Percentiles rank a stretch among this genome's conserved stretches.
phyloP scores from a whole-genome alignment of 2,797 vertebrate species.

The Mormyrops boulengeri region DNA sequence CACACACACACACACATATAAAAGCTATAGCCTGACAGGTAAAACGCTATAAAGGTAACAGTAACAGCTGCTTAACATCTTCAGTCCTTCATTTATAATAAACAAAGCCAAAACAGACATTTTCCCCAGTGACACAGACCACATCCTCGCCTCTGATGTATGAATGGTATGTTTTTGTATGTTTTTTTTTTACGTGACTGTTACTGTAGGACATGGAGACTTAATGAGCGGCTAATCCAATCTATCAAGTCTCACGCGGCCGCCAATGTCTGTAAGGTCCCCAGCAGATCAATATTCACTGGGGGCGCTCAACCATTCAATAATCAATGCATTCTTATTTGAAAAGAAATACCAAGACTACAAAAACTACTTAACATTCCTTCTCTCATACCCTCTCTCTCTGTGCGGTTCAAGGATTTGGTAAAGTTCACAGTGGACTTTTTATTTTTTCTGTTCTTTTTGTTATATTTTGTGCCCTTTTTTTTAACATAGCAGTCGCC shows the following conservation, averaged over 20 bases:
- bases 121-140: background rate
- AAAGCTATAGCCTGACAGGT: background rate
- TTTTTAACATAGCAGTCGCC: background rate
- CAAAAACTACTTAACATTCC: constrained; percentile 39
- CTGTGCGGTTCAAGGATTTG: constrained; percentile 4
- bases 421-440: constrained; percentile 8
- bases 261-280: constrained; percentile 13
- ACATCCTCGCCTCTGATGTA: background rate
- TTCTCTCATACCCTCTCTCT: background rate
- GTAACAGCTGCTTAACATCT: background rate
- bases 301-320: constrained; percentile 57
- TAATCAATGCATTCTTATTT: constrained; percentile 63
- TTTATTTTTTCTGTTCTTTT: background rate
- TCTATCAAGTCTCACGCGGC: background rate
- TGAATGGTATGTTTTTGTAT: constrained; percentile 11
- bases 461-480: background rate
- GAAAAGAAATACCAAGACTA: constrained; percentile 59
- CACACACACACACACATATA: background rate
- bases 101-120: background rate
- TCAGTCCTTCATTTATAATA: background rate
- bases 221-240: constrained; percentile 20
- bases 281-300: constrained; percentile 61
- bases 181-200: constrained; percentile 13
- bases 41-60: background rate
- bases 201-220: constrained; percentile 22